Evolutionary conservation across 2,113 vertebrate species (phyloP).

Genomic region (Bambusicola thoracicus): DNA sequence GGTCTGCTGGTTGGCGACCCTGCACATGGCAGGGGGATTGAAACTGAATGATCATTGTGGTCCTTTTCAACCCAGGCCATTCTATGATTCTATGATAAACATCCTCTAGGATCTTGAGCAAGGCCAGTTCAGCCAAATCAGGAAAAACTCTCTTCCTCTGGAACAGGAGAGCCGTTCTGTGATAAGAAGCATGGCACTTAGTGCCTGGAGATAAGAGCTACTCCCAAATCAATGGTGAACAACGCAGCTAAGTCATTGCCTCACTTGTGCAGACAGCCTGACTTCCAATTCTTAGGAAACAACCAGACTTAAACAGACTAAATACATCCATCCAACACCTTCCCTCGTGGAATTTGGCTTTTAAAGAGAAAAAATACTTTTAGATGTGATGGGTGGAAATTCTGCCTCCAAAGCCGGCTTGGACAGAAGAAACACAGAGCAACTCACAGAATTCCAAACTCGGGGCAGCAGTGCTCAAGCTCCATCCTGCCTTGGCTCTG

Average conservation of each 20-base stretch:
- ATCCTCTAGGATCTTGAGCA: rapidly evolving
- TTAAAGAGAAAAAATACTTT: neutral
- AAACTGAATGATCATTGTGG: too few relatives aligned
- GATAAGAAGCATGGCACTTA: neutral
- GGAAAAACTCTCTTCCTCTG: neutral
- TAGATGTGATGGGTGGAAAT: neutral
- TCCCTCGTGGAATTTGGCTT: neutral
- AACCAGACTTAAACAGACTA: neutral
- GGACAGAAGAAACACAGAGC: neutral
- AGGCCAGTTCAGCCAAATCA: neutral
- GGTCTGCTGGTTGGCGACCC: too few relatives aligned
- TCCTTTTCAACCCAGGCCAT: too few relatives aligned
- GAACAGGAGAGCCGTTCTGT: neutral
- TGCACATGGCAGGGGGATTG: too few relatives aligned
- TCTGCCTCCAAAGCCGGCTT: neutral
- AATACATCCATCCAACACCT: neutral
- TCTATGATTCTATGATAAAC: neutral
- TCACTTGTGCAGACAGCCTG: neutral
- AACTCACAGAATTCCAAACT: neutral
- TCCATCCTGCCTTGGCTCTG: neutral
- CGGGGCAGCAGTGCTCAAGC: neutral
- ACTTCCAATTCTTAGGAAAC: neutral
- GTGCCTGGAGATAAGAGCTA: neutral
- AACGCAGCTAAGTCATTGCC: neutral
- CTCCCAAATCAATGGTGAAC: neutral